phyloP scores from a whole-genome alignment of 2,113 vertebrate genomes.

The Notothenia rossii region DNA sequence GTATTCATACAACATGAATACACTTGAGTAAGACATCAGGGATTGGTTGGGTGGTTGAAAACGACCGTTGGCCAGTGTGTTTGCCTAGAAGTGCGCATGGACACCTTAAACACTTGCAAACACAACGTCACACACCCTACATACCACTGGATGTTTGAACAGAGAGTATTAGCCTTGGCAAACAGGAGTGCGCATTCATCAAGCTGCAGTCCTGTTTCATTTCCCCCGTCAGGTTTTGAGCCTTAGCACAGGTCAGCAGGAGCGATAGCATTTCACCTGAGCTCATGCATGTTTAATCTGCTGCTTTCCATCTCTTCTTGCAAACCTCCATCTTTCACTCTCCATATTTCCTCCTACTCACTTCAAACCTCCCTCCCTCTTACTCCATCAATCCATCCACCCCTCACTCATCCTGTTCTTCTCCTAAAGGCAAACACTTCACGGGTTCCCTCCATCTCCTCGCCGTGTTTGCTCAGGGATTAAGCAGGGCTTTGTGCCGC shows the following conservation, averaged over 20 bases:
- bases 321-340: slow-evolving; percentile 22
- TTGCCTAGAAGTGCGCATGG: slow-evolving; percentile 26
- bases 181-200: slow-evolving; percentile 70
- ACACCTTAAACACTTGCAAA: slow-evolving; percentile 40
- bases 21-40: background rate
- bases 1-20: slow-evolving; percentile 15
- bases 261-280: slow-evolving; percentile 53
- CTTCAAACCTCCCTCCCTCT: slow-evolving; percentile 11
- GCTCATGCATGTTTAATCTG: slow-evolving; percentile 59
- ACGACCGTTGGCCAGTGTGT: slow-evolving; percentile 12
- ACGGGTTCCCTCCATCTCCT: slow-evolving; percentile 29
- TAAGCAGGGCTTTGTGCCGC: slow-evolving; percentile 62
- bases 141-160: slow-evolving; percentile 56
- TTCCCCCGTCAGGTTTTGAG: slow-evolving; percentile 54
- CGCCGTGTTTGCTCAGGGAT: slow-evolving; percentile 67
- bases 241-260: slow-evolving; percentile 55
- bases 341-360: slow-evolving; percentile 4
- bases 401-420: slow-evolving; percentile 12
- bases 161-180: slow-evolving; percentile 69
- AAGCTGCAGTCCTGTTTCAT: slow-evolving; percentile 56
- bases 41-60: slow-evolving; percentile 16
- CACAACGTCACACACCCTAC: slow-evolving; percentile 32
- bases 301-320: slow-evolving; percentile 18
- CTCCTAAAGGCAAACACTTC: slow-evolving; percentile 54
- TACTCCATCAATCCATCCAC: slow-evolving; percentile 50